Evolutionary conservation across 2,113 vertebrate genomes (phyloP).

Genomic region (Grallaria varia): DNA sequence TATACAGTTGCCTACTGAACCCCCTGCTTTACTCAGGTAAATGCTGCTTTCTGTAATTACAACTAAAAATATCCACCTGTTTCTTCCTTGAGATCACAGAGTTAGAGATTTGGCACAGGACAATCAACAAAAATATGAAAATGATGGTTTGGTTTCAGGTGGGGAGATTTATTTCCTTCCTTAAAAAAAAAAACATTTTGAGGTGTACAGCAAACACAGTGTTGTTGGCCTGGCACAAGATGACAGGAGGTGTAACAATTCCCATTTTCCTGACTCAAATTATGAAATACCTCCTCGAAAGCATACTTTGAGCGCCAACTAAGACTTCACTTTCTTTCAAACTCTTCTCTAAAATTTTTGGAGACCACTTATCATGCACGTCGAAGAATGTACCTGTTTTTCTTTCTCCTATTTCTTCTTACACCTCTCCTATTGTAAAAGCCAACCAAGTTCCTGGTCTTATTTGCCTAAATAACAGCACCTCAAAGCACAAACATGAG

Average conservation of each 20-base stretch:
- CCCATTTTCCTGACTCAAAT: neutral
- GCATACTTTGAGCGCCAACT: neutral
- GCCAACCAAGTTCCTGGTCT: neutral
- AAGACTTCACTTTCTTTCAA: neutral
- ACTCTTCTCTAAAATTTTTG: neutral
- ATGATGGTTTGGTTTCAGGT: neutral
- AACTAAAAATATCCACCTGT: neutral
- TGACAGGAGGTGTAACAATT: neutral
- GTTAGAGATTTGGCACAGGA: neutral
- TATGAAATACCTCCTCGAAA: neutral
- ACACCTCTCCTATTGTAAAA: neutral
- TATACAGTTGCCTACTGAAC: neutral
- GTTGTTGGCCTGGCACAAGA: neutral
- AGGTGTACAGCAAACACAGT: neutral
- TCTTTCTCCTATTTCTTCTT: neutral
- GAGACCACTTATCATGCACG: rapidly evolving
- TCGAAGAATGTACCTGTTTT: neutral
- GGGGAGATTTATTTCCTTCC: neutral
- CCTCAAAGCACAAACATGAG: neutral
- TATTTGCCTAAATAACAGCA: neutral
- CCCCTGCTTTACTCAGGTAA: neutral
- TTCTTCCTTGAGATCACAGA: neutral
- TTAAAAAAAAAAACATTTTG: neutral
- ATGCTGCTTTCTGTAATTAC: neutral
- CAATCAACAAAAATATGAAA: neutral